These are phyloP conservation scores for Passer domesticus DNA, from an alignment of 2,113 vertebrate genomes.

Conservation along the genomic window DNA sequence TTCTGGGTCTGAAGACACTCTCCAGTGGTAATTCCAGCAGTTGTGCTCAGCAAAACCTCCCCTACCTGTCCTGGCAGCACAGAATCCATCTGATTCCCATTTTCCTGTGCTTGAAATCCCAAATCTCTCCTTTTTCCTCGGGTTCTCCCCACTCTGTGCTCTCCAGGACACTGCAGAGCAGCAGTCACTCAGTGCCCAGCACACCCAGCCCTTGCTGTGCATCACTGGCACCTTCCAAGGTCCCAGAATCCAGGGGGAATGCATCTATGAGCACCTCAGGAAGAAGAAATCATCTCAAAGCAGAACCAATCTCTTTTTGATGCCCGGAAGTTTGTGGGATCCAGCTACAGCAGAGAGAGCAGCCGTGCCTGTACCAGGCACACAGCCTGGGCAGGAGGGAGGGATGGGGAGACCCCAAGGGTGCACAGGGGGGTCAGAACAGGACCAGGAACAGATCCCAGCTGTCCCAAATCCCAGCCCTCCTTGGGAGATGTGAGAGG, in stretches of 20 bases:
- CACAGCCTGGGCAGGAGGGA: background rate
- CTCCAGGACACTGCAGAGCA: background rate
- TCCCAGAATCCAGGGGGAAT: background rate
- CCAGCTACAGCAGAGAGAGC: background rate
- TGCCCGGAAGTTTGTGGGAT: background rate
- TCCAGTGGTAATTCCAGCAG: accelerated
- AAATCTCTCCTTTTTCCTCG: background rate
- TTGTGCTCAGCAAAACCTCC: background rate
- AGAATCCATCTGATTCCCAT: accelerated
- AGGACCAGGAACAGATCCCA: background rate
- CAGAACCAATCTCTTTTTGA: background rate
- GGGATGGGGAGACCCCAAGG: background rate
- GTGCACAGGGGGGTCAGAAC: background rate
- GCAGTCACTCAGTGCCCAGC: accelerated
- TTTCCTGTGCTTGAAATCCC: background rate
- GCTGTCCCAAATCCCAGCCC: background rate
- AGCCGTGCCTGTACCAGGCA: background rate
- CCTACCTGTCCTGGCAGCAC: background rate
- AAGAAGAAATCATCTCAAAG: background rate
- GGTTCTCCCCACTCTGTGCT: accelerated
- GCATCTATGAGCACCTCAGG: background rate
- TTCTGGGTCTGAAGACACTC: background rate
- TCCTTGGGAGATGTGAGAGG: background rate
- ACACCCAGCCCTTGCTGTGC: background rate
- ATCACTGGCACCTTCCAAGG: background rate